Evolutionary conservation across 2,797 vertebrate species (phyloP).

Genomic region (Florisuga fusca): DNA sequence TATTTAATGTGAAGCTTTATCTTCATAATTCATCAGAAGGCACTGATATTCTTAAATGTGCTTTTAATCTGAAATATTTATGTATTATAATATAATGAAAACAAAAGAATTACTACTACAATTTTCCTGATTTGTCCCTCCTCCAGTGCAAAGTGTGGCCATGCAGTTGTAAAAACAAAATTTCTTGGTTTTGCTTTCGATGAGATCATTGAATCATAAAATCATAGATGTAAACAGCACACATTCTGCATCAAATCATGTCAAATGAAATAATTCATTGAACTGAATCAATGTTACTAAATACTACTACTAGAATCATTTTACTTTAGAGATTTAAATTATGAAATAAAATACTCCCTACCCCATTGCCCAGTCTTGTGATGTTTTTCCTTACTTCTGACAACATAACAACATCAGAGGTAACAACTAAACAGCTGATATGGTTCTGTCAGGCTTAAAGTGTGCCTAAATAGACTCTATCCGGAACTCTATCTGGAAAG

Average conservation of each 20-base stretch:
- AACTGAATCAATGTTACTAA: no score
- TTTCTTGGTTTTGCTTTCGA: not conserved
- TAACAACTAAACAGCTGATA: not conserved
- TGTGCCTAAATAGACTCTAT: not conserved
- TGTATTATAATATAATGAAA: not conserved
- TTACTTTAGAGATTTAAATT: not conserved
- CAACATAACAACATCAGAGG: not conserved
- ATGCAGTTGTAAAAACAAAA: not conserved
- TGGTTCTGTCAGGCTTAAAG: not conserved
- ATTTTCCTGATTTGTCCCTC: not conserved
- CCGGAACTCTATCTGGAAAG: not conserved
- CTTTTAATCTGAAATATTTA: not conserved
- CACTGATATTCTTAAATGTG: not conserved
- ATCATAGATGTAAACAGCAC: no score
- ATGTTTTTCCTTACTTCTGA: not conserved
- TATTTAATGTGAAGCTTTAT: not conserved
- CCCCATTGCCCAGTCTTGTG: not conserved
- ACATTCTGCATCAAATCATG: no score
- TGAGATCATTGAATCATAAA: not conserved
- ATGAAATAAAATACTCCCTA: not conserved
- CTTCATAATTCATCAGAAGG: not conserved
- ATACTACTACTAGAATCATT: not conserved
- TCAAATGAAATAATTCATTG: no score
- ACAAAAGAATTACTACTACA: not conserved
- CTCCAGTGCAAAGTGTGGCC: not conserved